A percentile compares a stretch with the other conserved stretches of the same genome.
Evolutionary conservation across 2,113 vertebrate genomes (phyloP).

Genomic region (Ramphastos sulfuratus): DNA sequence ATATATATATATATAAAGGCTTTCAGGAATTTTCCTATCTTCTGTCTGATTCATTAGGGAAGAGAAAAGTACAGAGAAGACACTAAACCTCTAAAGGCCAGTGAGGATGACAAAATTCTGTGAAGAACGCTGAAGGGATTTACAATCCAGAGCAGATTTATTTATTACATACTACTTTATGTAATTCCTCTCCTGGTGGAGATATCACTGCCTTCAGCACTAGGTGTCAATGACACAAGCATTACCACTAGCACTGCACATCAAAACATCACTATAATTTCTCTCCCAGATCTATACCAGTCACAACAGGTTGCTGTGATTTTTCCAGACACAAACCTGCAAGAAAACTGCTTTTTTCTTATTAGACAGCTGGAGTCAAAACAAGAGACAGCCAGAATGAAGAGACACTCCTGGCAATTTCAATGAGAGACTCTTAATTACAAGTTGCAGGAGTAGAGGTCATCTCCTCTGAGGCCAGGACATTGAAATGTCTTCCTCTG

Average conservation of each 20-base stretch:
- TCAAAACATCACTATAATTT: conserved; percentile 17
- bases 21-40: background rate
- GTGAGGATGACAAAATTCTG: background rate
- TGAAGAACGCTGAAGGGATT: background rate
- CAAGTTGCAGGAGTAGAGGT: conserved; percentile 12
- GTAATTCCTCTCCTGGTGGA: conserved; percentile 16
- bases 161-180: conserved; percentile 3
- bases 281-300: background rate
- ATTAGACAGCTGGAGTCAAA: conserved; percentile 17
- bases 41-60: background rate
- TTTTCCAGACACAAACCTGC: conserved; percentile 35
- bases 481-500: background rate
- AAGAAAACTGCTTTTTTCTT: background rate
- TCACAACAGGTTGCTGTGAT: conserved; percentile 47
- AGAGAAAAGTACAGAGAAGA: background rate
- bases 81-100: background rate
- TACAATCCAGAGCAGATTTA: background rate
- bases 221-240: background rate
- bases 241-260: background rate
- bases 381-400: conserved; percentile 10
- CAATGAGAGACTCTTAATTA: conserved; percentile 30
- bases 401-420: conserved; percentile 17
- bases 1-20: background rate
- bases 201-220: background rate
- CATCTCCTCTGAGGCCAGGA: background rate